Base-by-base conservation (phyloP, 1,140 invertebrate genomes). In the Cyclina sinensis region DNA sequence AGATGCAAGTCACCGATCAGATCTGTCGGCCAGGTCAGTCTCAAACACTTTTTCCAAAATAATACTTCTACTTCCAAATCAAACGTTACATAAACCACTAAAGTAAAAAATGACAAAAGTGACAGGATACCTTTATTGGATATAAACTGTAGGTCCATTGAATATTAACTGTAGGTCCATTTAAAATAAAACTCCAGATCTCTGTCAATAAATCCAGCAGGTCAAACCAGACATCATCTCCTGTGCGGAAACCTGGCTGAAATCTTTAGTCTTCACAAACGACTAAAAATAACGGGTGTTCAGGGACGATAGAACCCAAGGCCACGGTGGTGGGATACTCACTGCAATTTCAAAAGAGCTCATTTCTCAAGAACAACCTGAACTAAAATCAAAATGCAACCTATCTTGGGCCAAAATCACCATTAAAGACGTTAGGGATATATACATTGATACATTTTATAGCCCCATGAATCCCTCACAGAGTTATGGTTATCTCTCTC, bases 351-450 rank as follows among this genome's bases (percentile, higher is more conserved):
- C 48, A 24, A 81, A 81, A 21, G 57, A 48, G 5, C 48, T 54
- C 4, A 24, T 32, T n/a, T 16, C n/a, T 48, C 78, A 81, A 24
- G 54, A 81, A 81, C 51, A 81, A 62, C 48, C 78, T 14, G 78
- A 62, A 14, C 51, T 57, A 5, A 81, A 57, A 21, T 35, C 48
- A 30, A 59, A 81, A 27, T 59, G 51, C 35, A 81, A 81, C 32
- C 16, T 81, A 9, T 32, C 24, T 18, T 81, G 48, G 78, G 14
- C 78, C 7, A 59, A 81, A 62, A 35, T 59, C 7, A 81, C 78
- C 51, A 30, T 81, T 5, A 27, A 24, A 21, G 78, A 54, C 18
- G 39, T 81, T 12, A 21, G 46, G n/a, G 14, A 12, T 0, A 48
- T 79, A 12, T 51, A 24, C 32, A 35, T 79, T 11, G 39, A 46